A percentile compares a stretch with the other conserved stretches of the same genome.
Evolutionary conservation across 2,113 vertebrate species (phyloP).

Genomic region (Mobula birostris): DNA sequence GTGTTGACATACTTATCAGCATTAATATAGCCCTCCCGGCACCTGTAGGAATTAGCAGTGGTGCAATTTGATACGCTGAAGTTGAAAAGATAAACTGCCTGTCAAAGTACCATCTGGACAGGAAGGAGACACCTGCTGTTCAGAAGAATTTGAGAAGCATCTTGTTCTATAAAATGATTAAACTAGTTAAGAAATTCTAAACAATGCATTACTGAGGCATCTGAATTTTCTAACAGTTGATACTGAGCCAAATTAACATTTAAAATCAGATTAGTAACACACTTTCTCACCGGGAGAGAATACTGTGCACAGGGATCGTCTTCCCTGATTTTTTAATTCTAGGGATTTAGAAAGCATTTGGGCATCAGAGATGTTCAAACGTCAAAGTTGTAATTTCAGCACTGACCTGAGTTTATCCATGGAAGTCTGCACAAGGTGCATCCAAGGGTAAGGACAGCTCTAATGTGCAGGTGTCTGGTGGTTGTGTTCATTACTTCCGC

Average conservation of each 20-base stretch:
- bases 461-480: neutral
- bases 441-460: neutral
- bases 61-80: constrained; percentile 14
- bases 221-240: neutral
- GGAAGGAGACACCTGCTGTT: constrained; percentile 51
- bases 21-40: neutral
- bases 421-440: neutral
- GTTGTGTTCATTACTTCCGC: no score
- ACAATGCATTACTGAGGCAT: neutral
- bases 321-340: neutral
- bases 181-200: constrained; percentile 43
- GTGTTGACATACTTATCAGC: constrained; percentile 32
- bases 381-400: neutral
- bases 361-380: neutral
- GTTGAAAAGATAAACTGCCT: constrained; percentile 17
- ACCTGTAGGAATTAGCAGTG: neutral
- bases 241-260: constrained; percentile 2
- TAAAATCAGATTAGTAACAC: neutral
- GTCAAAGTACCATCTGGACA: constrained; percentile 42
- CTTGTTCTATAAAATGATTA: constrained; percentile 53
- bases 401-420: neutral
- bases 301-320: neutral
- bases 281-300: neutral
- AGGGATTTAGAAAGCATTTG: neutral
- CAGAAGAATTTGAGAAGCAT: constrained; percentile 41